Percentiles rank a stretch among this genome's conserved stretches.
phyloP scores from a whole-genome alignment of 2,113 vertebrate genomes.

The Sardina pilchardus region DNA sequence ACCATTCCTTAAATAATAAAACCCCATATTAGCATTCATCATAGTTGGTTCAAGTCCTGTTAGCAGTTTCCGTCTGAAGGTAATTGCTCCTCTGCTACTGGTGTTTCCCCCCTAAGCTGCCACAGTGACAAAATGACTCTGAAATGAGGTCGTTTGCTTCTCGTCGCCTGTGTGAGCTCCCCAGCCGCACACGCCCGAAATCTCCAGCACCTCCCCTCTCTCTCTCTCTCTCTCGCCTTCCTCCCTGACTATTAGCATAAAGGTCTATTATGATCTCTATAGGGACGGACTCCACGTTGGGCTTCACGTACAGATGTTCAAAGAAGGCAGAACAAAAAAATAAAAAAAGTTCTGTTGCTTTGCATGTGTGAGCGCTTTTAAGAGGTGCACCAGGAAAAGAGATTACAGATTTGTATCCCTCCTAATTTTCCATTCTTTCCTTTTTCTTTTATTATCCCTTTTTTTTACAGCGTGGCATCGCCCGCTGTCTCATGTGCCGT shows the following conservation, averaged over 20 bases:
- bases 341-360: constrained; percentile 53
- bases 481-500: constrained; percentile 57
- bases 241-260: constrained; percentile 53
- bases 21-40: constrained; percentile 61
- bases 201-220: constrained; percentile 21
- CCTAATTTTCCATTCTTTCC: neutral
- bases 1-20: neutral
- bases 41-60: constrained; percentile 60
- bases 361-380: constrained; percentile 49
- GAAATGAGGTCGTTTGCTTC: constrained; percentile 36
- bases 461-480: constrained; percentile 33
- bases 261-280: constrained; percentile 54
- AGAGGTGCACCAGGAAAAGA: constrained; percentile 47
- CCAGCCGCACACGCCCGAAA: constrained; percentile 48
- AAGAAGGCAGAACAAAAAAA: constrained; percentile 55
- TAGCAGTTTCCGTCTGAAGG: constrained; percentile 58
- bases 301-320: constrained; percentile 56
- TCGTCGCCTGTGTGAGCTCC: constrained; percentile 55
- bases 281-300: constrained; percentile 53
- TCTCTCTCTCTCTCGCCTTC: constrained; percentile 25
- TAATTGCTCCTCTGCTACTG: constrained; percentile 59
- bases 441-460: constrained; percentile 19
- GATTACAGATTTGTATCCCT: neutral
- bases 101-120: constrained; percentile 46
- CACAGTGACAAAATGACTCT: constrained; percentile 14